phyloP scores from a whole-genome alignment of 30 jellyfish, hydroid and myxozoan genomes.

The Hydractinia echinata region DNA sequence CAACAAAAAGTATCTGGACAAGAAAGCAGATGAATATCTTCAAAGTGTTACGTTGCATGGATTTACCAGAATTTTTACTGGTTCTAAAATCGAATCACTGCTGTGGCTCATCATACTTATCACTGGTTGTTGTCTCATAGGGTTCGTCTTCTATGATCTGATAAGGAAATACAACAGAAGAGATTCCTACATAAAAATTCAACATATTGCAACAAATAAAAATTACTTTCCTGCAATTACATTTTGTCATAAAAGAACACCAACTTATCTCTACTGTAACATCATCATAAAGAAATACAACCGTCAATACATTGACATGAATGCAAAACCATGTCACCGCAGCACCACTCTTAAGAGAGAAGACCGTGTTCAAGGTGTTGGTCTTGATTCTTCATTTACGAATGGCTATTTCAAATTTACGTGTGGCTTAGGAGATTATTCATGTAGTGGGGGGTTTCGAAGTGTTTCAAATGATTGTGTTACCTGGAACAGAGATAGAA shows the following conservation, averaged over 20 bases:
- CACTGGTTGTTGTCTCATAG: not conserved
- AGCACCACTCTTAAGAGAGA: too few species aligned
- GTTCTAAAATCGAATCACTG: not conserved
- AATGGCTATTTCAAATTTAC: too few species aligned
- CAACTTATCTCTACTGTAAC: too few species aligned
- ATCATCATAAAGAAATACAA: too few species aligned
- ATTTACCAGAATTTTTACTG: not conserved
- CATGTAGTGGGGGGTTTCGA: not conserved
- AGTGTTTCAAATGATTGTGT: not conserved
- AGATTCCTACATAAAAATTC: not conserved
- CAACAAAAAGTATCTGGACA: not conserved
- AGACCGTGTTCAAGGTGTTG: too few species aligned
- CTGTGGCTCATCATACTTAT: not conserved
- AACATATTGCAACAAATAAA: not conserved
- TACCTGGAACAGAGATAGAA: not conserved
- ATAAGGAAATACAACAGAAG: not conserved
- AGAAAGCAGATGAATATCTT: conserved; percentile 16
- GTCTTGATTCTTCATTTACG: too few species aligned
- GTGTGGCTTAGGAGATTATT: too few species aligned
- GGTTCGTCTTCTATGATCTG: not conserved
- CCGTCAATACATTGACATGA: too few species aligned
- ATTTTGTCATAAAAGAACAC: not conserved
- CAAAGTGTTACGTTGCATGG: not conserved
- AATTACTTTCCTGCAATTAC: conserved; percentile 8
- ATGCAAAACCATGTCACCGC: too few species aligned